Conservation (phyloP, 2,113 vertebrate species). For the Polypterus senegalus region DNA sequence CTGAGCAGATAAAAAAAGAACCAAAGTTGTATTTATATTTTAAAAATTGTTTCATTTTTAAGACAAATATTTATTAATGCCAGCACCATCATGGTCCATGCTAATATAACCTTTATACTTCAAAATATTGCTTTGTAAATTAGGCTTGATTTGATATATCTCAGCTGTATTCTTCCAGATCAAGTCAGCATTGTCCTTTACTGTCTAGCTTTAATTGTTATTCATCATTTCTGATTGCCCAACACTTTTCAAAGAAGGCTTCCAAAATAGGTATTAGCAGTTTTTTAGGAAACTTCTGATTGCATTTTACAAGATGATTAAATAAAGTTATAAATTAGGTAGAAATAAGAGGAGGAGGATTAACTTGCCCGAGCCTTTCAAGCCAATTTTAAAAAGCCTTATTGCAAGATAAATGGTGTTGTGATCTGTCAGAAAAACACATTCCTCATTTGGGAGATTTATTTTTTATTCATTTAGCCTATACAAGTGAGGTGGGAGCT, state of each 20-base stretch:
- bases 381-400: conserved; percentile 19
- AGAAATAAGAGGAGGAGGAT: conserved; percentile 16
- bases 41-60: no score
- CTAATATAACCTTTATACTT: no score
- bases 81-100: no score
- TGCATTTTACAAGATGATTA: conserved; percentile 29
- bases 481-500: conserved; percentile 12
- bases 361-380: conserved; percentile 18
- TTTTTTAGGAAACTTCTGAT: conserved; percentile 14
- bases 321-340: conserved; percentile 24
- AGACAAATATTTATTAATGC: no score
- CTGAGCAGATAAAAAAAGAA: no score
- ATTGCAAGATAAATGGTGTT: conserved; percentile 17
- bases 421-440: conserved; percentile 21
- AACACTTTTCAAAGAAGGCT: conserved; percentile 31
- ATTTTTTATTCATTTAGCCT: conserved; percentile 15
- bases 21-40: no score
- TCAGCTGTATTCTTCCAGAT: no score
- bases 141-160: no score
- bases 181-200: no score
- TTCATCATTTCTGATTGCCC: no score
- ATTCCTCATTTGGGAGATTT: conserved; percentile 25
- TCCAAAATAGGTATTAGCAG: conserved; percentile 15
- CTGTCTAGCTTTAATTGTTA: no score
- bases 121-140: no score